Base-by-base conservation (phyloP, 2,113 vertebrate genomes). In the Heterochromis multidens region DNA sequence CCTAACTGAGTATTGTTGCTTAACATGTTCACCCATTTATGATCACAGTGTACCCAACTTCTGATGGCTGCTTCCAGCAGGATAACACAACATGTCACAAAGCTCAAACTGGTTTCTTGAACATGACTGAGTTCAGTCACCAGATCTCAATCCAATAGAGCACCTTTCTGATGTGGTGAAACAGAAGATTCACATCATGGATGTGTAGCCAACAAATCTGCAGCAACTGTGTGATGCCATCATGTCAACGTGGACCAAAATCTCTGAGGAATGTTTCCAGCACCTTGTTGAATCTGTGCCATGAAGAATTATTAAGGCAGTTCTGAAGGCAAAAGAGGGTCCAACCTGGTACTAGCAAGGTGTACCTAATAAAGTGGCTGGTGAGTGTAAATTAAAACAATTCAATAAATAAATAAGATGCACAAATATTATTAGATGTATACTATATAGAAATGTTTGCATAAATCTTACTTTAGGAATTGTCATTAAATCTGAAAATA, bases 161-260 rank as follows among this genome's bases (percentile, higher is more conserved):
- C 63, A 27, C 23, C 16, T 0, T 46, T 0, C 21, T 21, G 62
- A 65, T 4, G 63, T 27, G 37, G 63, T 25, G 63, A 37, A 25
- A 25, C 21, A 12, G 35, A n/a, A 67, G 37, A 67, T 37, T 43
- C 37, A 17, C 37, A 25, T 6, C 63, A 46, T 46, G 23, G 17
- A 62, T 2, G 21, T n/a, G 8, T 8, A 56, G 52, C 52, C 19
- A 21, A n/a, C 29, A 12, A 62, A 43, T 6, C 65, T 67, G 1
- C 63, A 67, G 63, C 63, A 46, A n/a, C 63, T 27, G 37, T 2
- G 23, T 43, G n/a, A n/a, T n/a, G n/a, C 37, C 46, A n/a, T 70
- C 1, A 0, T 14, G 25, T 27, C 1, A 8, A 43, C 5, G 46
- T 1, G 23, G 5, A 70, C 37, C 37, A 46, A 46, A 46, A 46